Base-by-base conservation (phyloP, 1,140 invertebrate genomes). In the Berghia stephanieae region DNA sequence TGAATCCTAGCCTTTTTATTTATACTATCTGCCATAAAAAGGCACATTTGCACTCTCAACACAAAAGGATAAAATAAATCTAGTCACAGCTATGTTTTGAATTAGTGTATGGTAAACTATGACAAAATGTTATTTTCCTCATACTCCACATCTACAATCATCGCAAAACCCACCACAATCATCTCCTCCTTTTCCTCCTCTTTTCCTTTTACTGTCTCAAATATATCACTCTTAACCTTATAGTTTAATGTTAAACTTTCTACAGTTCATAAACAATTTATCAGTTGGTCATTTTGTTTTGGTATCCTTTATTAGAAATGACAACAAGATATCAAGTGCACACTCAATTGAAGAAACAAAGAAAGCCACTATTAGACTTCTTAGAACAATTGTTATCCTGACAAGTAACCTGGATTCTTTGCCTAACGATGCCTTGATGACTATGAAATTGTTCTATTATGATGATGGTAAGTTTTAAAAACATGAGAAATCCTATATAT, bases 401-500 rank as follows among this genome's bases (percentile, higher is more conserved):
- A 87, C 86, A 10, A 85, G 89, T 71, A 87, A 84, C 8, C 79
- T 90, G 8, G 79, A 87, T 34, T 83, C 87, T 38, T 77, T 90
- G 21, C 89, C 89, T 69, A 83, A 88, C 71, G 82, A 87, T 83
- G 86, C 87, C 31, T 86, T 88, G 83, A 84, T 90, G 83, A 88
- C 88, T 24, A 90, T 90, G 87, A 89, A 90, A 77, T 77, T 90
- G 1, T 79, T 88, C 6, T 90, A 90, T 69, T 89, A 88, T 86
- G 89, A 90, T 85, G 87, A 90, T 67, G 83, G 89, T 89, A 82
- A 40, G 78, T 73, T 68, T 68, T 10, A n/a, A n/a, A n/a, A n/a
- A n/a, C n/a, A n/a, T n/a, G n/a, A n/a, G n/a, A n/a, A n/a, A n/a
- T n/a, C n/a, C n/a, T n/a, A n/a, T n/a, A n/a, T n/a, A n/a, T n/a